A percentile compares a stretch with the other conserved stretches of the same genome.
phyloP scores from a whole-genome alignment of 1,140 invertebrate genomes.

The Anadara kagoshimensis region DNA sequence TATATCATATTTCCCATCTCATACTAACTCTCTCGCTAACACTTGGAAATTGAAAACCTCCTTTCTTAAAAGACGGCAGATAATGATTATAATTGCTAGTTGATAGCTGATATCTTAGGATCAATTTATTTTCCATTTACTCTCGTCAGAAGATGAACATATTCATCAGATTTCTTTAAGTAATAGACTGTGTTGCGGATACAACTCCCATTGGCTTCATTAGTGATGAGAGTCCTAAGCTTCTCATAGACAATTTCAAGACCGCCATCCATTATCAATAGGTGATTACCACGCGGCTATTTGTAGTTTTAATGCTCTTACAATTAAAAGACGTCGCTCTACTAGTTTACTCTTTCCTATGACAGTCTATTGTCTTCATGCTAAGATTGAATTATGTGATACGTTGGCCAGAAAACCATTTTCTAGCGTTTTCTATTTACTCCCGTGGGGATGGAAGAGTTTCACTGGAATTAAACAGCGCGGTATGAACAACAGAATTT shows the following conservation, averaged over 20 bases:
- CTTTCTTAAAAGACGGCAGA: slow-evolving; percentile 11
- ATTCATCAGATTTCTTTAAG: slow-evolving; percentile 17
- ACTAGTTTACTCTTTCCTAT: slow-evolving; percentile 13
- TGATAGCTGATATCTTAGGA: slow-evolving; percentile 18
- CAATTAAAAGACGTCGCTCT: slow-evolving; percentile 13
- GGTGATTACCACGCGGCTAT: neutral
- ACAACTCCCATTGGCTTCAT: neutral
- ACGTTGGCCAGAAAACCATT: slow-evolving; percentile 14
- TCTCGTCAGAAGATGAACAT: slow-evolving; percentile 12
- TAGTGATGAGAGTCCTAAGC: too few species aligned
- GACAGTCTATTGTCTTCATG: slow-evolving; percentile 15
- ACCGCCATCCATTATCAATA: too few species aligned
- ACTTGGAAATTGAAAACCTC: too few species aligned
- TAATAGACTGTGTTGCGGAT: slow-evolving; percentile 14
- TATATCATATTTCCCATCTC: too few species aligned
- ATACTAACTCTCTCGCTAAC: too few species aligned
- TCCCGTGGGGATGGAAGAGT: slow-evolving; percentile 14
- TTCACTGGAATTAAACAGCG: too few species aligned
- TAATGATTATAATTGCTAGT: slow-evolving; percentile 14
- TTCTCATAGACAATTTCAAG: too few species aligned
- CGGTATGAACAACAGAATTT: too few species aligned
- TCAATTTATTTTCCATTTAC: slow-evolving; percentile 23
- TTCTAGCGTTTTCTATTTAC: slow-evolving; percentile 19
- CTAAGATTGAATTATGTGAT: slow-evolving; percentile 23
- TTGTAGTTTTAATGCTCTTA: slow-evolving; percentile 20